Evolutionary conservation across 2,797 vertebrate genomes (phyloP).

Genomic region (Gobio occitaniae): DNA sequence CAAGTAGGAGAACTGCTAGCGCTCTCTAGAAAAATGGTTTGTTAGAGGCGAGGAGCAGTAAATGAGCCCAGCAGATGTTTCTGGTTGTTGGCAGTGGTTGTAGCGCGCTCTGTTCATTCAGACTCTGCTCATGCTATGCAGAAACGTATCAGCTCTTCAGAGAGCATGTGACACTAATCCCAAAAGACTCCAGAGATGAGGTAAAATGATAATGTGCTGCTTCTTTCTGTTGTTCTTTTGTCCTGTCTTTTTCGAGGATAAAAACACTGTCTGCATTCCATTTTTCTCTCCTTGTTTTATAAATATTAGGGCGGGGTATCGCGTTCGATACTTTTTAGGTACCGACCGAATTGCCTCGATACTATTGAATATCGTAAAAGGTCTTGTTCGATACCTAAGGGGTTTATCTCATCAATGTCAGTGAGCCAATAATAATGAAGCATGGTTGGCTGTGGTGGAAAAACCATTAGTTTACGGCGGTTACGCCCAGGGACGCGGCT

Average conservation of each 20-base stretch:
- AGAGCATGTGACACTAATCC: slow-evolving; percentile 17
- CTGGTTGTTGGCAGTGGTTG: slow-evolving; percentile 19
- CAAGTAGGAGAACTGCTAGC: slow-evolving; percentile 8
- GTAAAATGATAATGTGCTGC: background rate
- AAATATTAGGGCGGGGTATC: no score
- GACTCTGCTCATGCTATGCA: background rate
- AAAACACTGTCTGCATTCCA: background rate
- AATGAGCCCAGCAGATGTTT: slow-evolving; percentile 64
- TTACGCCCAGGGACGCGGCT: no score
- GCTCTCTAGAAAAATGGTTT: background rate
- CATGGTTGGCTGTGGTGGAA: no score
- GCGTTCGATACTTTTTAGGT: no score
- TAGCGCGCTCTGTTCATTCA: slow-evolving; percentile 8
- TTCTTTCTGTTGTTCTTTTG: slow-evolving; percentile 20
- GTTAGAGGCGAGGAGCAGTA: slow-evolving; percentile 27
- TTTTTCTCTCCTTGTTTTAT: background rate
- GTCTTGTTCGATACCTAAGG: no score
- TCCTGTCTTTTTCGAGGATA: background rate
- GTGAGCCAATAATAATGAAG: no score
- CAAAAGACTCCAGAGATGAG: slow-evolving; percentile 1
- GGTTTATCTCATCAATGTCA: no score
- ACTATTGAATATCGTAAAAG: no score
- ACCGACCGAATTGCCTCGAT: no score
- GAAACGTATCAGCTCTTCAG: slow-evolving; percentile 7
- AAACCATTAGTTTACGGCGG: no score